Conservation (phyloP, 2,113 vertebrate genomes). For the Ciconia stormi region DNA sequence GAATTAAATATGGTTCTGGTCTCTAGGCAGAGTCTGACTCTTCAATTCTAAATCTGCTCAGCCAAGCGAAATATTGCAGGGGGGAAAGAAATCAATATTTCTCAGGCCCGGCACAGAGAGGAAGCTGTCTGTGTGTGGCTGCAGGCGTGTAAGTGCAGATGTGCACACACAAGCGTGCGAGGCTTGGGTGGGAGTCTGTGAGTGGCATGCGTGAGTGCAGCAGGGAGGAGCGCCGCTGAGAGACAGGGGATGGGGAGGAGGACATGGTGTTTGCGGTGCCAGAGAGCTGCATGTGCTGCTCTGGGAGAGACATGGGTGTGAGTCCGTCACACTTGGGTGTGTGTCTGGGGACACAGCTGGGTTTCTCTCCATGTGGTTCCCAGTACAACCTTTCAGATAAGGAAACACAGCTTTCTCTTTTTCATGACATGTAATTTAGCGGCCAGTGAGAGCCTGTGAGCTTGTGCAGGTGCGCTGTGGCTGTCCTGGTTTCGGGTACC, state of each 20-base stretch:
- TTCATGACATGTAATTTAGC: not conserved
- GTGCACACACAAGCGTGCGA: accelerated
- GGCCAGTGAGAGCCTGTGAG: not conserved
- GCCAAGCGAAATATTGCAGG: slow-evolving; percentile 69
- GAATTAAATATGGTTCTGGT: slow-evolving; percentile 73
- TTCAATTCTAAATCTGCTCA: slow-evolving; percentile 71
- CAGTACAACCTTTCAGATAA: not conserved
- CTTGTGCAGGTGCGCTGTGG: not conserved
- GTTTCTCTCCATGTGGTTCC: not conserved
- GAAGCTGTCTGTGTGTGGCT: not conserved
- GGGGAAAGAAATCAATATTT: slow-evolving; percentile 60
- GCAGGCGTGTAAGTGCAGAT: not conserved
- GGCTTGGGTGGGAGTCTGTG: not conserved
- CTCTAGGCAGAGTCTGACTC: slow-evolving; percentile 65
- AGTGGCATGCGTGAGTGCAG: accelerated
- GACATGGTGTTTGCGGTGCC: accelerated
- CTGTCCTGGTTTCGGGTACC: not conserved
- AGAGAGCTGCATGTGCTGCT: not conserved
- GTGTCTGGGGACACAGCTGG: not conserved
- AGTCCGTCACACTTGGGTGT: accelerated
- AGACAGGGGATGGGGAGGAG: not conserved
- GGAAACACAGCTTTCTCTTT: not conserved
- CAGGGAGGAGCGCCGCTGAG: not conserved
- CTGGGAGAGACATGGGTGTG: not conserved
- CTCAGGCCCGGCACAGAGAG: not conserved